phyloP scores from a whole-genome alignment of 2,113 vertebrate genomes.

The Ammodytes marinus region DNA sequence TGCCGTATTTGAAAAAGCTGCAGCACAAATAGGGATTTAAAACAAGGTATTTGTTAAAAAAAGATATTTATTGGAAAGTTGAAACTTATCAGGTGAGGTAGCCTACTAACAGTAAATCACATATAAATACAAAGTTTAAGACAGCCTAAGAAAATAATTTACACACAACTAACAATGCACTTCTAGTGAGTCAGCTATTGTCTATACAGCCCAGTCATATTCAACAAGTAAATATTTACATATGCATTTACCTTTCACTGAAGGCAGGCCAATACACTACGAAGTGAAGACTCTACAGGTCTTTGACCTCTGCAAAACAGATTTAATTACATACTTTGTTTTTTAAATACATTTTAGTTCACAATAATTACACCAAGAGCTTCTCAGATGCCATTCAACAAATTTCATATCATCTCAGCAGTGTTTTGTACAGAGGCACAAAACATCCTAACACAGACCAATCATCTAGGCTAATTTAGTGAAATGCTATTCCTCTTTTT shows the following conservation, averaged over 20 bases:
- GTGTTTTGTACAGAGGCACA: constrained; percentile 18
- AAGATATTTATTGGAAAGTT: constrained; percentile 70
- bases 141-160: constrained; percentile 68
- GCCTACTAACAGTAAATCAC: constrained; percentile 37
- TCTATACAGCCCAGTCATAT: constrained; percentile 75
- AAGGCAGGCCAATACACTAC: constrained; percentile 65
- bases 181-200: constrained; percentile 32
- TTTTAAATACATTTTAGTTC: constrained; percentile 63
- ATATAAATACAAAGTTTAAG: constrained; percentile 66
- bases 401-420: constrained; percentile 30
- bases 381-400: constrained; percentile 47
- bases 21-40: constrained; percentile 31
- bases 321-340: constrained; percentile 54
- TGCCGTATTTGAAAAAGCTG: background rate
- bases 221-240: constrained; percentile 74
- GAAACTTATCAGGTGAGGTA: constrained; percentile 38
- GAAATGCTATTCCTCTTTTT: background rate
- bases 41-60: constrained; percentile 34
- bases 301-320: constrained; percentile 37
- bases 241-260: constrained; percentile 75
- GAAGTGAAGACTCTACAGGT: constrained; percentile 31
- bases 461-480: background rate
- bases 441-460: constrained; percentile 43
- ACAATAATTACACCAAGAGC: constrained; percentile 62
- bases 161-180: constrained; percentile 46